Conservation (phyloP, 2,113 vertebrate genomes). For the Dryoscopus gambensis region DNA sequence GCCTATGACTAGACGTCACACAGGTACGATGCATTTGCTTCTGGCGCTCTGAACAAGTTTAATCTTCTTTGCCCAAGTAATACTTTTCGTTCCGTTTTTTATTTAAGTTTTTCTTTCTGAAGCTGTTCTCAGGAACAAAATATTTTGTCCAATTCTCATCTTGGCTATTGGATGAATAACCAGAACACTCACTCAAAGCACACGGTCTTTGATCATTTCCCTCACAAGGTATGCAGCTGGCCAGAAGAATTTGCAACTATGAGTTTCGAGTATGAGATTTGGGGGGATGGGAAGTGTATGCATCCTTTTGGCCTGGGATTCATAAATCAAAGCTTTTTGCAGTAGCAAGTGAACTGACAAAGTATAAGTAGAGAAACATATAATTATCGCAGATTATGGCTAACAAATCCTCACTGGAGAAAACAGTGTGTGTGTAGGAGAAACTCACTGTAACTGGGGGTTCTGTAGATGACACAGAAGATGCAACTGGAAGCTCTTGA, state of each 20-base stretch:
- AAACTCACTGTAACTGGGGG: slow-evolving; percentile 38
- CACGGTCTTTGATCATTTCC: background rate
- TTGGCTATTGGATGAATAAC: background rate
- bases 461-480: background rate
- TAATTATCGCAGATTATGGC: background rate
- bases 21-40: background rate
- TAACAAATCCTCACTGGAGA: background rate
- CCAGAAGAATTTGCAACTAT: background rate
- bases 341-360: background rate
- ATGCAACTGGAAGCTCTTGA: background rate
- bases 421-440: background rate
- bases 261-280: background rate
- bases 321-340: background rate
- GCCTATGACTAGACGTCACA: background rate
- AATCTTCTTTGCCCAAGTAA: background rate
- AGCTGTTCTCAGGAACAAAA: background rate
- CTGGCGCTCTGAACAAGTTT: background rate
- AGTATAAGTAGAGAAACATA: background rate
- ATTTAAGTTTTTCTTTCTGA: background rate
- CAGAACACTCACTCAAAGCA: background rate
- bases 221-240: background rate
- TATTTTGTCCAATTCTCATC: background rate
- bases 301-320: background rate
- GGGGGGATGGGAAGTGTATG: background rate
- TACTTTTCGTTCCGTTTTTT: background rate